A percentile compares a stretch with the other conserved stretches of the same genome.
Evolutionary conservation across 2,797 vertebrate genomes (phyloP).

Genomic region (Sebastes steindachneri): DNA sequence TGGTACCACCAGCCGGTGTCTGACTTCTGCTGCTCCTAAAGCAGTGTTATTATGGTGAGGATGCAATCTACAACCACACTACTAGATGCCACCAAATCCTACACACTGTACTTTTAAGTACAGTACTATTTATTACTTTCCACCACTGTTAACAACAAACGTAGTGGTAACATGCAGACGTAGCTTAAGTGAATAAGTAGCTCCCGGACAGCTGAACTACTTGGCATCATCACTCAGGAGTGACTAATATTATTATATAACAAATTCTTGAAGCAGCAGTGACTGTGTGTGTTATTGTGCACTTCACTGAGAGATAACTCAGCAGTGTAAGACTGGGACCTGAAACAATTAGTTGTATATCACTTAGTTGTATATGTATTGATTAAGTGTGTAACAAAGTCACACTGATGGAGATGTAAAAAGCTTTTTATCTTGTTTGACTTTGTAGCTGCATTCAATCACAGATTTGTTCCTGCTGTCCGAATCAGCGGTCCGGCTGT

Average conservation of each 20-base stretch:
- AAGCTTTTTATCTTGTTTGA: neutral
- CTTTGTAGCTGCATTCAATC: neutral
- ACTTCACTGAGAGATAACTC: constrained; percentile 11
- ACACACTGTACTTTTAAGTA: neutral
- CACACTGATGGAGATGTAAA: neutral
- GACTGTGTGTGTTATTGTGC: constrained; percentile 21
- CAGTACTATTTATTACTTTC: neutral
- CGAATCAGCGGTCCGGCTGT: neutral
- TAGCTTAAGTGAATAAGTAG: neutral
- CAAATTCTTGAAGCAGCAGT: neutral
- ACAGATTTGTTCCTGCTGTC: neutral
- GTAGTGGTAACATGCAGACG: neutral
- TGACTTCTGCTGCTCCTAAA: too few relatives aligned
- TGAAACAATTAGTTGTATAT: neutral
- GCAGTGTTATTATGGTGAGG: too few relatives aligned
- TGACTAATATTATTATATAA: constrained; percentile 63
- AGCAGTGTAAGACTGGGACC: neutral
- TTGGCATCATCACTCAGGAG: constrained; percentile 27
- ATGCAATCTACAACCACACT: too few relatives aligned
- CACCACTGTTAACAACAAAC: neutral
- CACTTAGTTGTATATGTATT: neutral
- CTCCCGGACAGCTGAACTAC: constrained; percentile 24
- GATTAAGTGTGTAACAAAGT: neutral
- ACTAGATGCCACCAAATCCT: too few relatives aligned
- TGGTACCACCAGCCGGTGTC: too few relatives aligned